Percentiles rank a stretch among this genome's conserved stretches.
phyloP scores from a whole-genome alignment of 2,888 invertebrate genomes.

The Oscheius onirici region DNA sequence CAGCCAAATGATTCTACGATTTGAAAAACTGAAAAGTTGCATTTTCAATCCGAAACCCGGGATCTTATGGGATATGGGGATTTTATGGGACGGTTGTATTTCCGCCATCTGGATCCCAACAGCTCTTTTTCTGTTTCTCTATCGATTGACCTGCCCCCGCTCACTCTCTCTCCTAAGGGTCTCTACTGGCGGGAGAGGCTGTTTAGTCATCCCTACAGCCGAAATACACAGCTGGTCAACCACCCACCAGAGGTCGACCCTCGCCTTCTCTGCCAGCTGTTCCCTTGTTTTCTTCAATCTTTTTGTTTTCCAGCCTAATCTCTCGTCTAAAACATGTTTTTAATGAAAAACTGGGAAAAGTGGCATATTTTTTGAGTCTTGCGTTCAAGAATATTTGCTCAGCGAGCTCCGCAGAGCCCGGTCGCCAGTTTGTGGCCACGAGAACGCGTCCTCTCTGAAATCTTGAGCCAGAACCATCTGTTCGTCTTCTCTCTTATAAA shows the following conservation, averaged over 20 bases:
- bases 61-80: too few species aligned
- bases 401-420: neutral
- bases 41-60: too few species aligned
- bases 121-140: neutral
- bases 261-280: constrained; percentile 14
- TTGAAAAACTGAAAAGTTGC: too few species aligned
- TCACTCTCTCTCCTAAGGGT: neutral
- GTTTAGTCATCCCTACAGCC: constrained; percentile 14
- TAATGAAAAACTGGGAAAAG: neutral
- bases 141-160: constrained; percentile 30
- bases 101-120: neutral
- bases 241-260: neutral
- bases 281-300: constrained; percentile 7
- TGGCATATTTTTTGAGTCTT: neutral
- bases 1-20: too few species aligned
- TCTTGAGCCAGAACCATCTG: too few species aligned
- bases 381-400: neutral
- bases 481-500: too few species aligned
- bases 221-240: constrained; percentile 12
- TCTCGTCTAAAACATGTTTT: neutral
- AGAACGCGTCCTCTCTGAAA: too few species aligned
- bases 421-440: too few species aligned
- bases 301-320: too few species aligned
- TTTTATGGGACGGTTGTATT: too few species aligned
- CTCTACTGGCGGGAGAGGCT: neutral